Conservation (phyloP, 2,113 vertebrate species). For the Syrrhaptes paradoxus region DNA sequence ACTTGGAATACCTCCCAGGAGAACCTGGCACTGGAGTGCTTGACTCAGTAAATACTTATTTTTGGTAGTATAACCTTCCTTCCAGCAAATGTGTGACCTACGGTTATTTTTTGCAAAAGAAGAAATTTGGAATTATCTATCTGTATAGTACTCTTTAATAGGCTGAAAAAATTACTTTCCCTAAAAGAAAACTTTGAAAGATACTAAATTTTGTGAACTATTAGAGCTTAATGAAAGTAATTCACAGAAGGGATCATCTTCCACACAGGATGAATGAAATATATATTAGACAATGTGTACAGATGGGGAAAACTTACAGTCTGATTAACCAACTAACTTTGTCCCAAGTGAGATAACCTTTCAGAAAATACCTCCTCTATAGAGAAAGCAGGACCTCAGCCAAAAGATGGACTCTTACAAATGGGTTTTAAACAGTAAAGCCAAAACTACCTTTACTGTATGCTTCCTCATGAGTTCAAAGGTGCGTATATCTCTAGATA, state of each 20-base stretch:
- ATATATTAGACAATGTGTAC: not conserved
- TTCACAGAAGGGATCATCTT: not conserved
- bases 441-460: not conserved
- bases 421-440: not conserved
- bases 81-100: not conserved
- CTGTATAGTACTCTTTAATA: not conserved
- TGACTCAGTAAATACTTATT: constrained; percentile 14
- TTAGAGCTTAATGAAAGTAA: not conserved
- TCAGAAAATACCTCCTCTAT: not conserved
- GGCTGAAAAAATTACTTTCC: not conserved
- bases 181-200: not conserved
- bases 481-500: not conserved
- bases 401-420: not conserved
- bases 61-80: not conserved
- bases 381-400: not conserved
- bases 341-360: not conserved
- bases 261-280: not conserved
- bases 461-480: not conserved
- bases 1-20: not conserved
- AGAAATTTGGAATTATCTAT: not conserved
- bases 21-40: not conserved
- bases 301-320: not conserved
- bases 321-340: not conserved
- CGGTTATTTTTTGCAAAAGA: not conserved
- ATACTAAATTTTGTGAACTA: not conserved